Percentiles rank a stretch among this genome's conserved stretches.
These are phyloP conservation scores for Plagiodera versicolora DNA, from an alignment of 2,888 invertebrate species.

Conservation along the genomic window DNA sequence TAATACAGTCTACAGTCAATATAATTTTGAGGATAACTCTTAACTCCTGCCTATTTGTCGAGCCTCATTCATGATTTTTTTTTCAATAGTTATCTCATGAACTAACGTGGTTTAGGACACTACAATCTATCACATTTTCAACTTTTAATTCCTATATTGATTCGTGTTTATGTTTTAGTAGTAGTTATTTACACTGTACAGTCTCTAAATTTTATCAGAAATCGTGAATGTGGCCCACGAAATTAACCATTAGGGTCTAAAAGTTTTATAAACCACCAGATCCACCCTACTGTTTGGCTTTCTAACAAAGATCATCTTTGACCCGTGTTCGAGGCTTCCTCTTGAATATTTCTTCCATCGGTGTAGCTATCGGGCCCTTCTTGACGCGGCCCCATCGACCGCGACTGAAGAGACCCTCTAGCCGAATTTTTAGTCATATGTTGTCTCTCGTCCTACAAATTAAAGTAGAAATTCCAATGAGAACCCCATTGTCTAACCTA, in stretches of 20 bases:
- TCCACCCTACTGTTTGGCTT: slow-evolving; percentile 26
- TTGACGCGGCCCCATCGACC: slow-evolving; percentile 56
- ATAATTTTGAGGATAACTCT: neutral
- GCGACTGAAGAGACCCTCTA: slow-evolving; percentile 70
- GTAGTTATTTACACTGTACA: slow-evolving; percentile 33
- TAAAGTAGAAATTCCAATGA: neutral
- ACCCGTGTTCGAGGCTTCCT: slow-evolving; percentile 50
- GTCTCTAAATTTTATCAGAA: slow-evolving; percentile 16
- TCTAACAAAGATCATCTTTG: slow-evolving; percentile 49
- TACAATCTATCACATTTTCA: slow-evolving; percentile 29
- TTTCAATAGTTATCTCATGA: neutral
- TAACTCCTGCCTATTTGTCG: neutral
- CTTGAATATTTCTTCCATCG: slow-evolving; percentile 55
- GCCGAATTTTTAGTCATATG: slow-evolving; percentile 77
- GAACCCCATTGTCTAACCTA: no score
- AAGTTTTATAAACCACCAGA: no score
- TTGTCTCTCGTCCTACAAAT: slow-evolving; percentile 53
- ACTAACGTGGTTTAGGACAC: slow-evolving; percentile 14
- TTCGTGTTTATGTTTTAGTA: slow-evolving; percentile 3
- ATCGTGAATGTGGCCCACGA: slow-evolving; percentile 16
- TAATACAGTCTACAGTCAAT: slow-evolving; percentile 3
- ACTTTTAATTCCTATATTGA: slow-evolving; percentile 22
- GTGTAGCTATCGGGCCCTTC: slow-evolving; percentile 56
- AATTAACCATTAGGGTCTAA: no score
- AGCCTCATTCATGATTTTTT: neutral